Conservation (phyloP, 1,140 invertebrate species). For the Tetragnatha versicolor region DNA sequence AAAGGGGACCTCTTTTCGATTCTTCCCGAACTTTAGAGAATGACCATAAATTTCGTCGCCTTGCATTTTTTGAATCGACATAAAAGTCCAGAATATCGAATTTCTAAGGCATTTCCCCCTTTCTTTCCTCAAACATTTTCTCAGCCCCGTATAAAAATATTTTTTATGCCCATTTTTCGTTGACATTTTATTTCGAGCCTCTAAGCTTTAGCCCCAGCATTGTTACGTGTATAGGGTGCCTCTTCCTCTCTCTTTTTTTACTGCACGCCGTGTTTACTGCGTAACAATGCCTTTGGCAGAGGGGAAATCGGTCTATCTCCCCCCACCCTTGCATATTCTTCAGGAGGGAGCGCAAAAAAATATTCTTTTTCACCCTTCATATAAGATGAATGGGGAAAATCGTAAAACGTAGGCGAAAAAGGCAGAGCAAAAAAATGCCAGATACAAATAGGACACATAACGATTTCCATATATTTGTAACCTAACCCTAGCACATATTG, state of each 20-base stretch:
- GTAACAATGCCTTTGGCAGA: conserved; percentile 41
- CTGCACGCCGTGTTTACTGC: conserved; percentile 26
- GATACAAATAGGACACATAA: not conserved
- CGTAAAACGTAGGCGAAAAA: conserved; percentile 12
- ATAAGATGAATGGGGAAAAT: conserved; percentile 22
- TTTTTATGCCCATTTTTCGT: conserved; percentile 43
- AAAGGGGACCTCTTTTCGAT: conserved; percentile 26
- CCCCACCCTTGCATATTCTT: not conserved
- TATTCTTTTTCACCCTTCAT: not conserved
- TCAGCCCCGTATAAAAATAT: conserved; percentile 39
- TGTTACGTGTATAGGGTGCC: conserved; percentile 42
- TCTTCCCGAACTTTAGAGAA: conserved; percentile 40
- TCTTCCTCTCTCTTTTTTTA: conserved; percentile 6
- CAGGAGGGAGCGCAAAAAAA: not conserved
- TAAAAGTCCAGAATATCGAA: conserved; percentile 50
- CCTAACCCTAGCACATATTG: not conserved
- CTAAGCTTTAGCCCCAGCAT: conserved; percentile 8
- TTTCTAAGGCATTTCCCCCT: conserved; percentile 23
- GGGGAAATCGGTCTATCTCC: conserved; percentile 17
- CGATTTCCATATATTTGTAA: not conserved
- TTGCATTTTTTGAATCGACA: conserved; percentile 38
- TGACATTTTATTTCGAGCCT: conserved; percentile 37
- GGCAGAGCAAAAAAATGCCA: not conserved
- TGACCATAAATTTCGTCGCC: conserved; percentile 50
- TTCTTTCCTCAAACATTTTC: conserved; percentile 1